Evolutionary conservation across 2,113 vertebrate species (phyloP), one percentile per base, ranked within the genome.

Genomic region (Callorhinus ursinus): DNA sequence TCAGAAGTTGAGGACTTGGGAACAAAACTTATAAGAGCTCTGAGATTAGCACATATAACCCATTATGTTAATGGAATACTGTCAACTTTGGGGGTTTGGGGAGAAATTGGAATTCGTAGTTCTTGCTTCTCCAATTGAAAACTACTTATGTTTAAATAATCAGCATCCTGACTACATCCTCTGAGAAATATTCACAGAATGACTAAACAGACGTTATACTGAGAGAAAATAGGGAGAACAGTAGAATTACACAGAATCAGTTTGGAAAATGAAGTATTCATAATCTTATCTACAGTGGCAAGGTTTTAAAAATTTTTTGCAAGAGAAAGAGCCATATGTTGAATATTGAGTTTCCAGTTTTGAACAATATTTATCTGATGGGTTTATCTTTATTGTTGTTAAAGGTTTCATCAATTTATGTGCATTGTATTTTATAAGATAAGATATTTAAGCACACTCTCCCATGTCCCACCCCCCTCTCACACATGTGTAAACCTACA

Each of bases 1-100:
- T 98, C 87, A 74, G 72, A 97, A 98, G 96, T 42, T 95, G 86
- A 46, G 65, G 26, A 26, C 67, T 97, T 49, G 95, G 97, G 82
- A 97, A 90, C 31, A 46, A 86, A 98, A 95, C 84, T 98, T 96
- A 55, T 2, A 80, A 71, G 93, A 93, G 55, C 72, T 36, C 51
- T 42, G 63, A 79, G 53, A 42, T 76, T 42, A 90, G 69, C 80
- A 49, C 5, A 1, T 36, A 33, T 11, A 15, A 22, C 0, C 0
- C 24, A 83, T 96, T 85, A 55, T 92, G 46, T 55, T 88, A 77
- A 97, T 51, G 6, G 61, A n/a, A 83, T 21, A 24, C 2, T 51
- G 5, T 76, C 93, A 93, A 88, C n/a, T 0, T 0, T 31, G 24
- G 61, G 71, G n/a, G 74, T 63, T 96, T 39, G 31, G 79, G 36